phyloP scores from a whole-genome alignment of 2,113 vertebrate species.

The Arenaria interpres region DNA sequence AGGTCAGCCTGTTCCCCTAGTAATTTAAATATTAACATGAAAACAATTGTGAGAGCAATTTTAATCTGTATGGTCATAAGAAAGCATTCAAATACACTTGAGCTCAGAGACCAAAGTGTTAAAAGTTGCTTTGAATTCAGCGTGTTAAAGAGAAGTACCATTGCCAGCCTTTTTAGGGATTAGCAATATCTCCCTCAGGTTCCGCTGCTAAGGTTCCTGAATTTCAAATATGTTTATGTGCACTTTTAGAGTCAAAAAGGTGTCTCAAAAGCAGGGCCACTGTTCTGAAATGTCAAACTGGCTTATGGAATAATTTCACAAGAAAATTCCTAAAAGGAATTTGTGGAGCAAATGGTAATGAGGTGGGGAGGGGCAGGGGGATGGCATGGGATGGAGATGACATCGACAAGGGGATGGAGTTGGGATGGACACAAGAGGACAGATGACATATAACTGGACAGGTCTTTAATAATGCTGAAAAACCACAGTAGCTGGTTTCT shows the following conservation, averaged over 20 bases:
- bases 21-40: background rate
- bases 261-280: background rate
- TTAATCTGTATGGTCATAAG: background rate
- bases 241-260: background rate
- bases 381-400: too few relatives aligned
- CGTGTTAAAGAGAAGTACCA: background rate
- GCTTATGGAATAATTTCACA: background rate
- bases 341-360: background rate
- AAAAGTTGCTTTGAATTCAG: background rate
- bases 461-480: background rate
- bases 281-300: background rate
- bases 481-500: background rate
- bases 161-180: background rate
- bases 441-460: background rate
- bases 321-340: background rate
- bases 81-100: background rate
- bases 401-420: background rate
- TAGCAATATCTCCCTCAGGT: background rate
- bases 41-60: background rate
- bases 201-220: background rate
- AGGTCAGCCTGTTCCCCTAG: background rate
- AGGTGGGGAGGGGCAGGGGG: fast-evolving
- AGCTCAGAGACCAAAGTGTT: background rate
- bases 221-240: background rate
- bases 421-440: background rate